Conservation (phyloP, 1,140 invertebrate genomes). For the Lucilia cuprina region DNA sequence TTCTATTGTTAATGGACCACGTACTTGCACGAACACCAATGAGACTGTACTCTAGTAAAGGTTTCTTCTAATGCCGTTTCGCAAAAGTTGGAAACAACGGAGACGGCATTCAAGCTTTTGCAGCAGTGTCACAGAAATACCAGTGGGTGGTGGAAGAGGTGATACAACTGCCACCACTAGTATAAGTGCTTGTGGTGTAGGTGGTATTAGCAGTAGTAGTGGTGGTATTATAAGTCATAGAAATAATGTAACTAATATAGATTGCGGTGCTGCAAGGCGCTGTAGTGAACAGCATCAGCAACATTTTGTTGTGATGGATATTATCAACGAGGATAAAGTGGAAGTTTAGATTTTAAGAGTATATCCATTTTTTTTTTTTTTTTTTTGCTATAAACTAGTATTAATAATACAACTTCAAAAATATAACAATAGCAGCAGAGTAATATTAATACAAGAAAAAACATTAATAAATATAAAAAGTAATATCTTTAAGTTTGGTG, state of each 20-base stretch:
- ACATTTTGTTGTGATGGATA: constrained; percentile 31
- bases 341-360: constrained; percentile 4
- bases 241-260: neutral
- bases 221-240: neutral
- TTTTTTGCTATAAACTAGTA: neutral
- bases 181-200: neutral
- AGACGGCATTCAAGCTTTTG: constrained; percentile 28
- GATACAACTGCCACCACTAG: constrained; percentile 1
- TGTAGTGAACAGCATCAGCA: neutral
- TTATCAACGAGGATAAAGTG: constrained; percentile 31
- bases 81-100: constrained; percentile 50
- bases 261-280: neutral
- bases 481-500: neutral
- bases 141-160: constrained; percentile 27
- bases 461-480: neutral
- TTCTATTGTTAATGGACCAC: constrained; percentile 79
- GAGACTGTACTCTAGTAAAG: constrained; percentile 79
- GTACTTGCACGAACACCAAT: constrained; percentile 82
- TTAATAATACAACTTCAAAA: neutral
- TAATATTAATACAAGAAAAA: neutral
- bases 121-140: constrained; percentile 42
- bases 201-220: neutral
- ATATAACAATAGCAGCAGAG: neutral
- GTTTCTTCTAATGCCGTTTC: constrained; percentile 58
- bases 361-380: neutral